Evolutionary conservation across 2,797 vertebrate species (phyloP).

Genomic region (Hypotaenidia okinawae): DNA sequence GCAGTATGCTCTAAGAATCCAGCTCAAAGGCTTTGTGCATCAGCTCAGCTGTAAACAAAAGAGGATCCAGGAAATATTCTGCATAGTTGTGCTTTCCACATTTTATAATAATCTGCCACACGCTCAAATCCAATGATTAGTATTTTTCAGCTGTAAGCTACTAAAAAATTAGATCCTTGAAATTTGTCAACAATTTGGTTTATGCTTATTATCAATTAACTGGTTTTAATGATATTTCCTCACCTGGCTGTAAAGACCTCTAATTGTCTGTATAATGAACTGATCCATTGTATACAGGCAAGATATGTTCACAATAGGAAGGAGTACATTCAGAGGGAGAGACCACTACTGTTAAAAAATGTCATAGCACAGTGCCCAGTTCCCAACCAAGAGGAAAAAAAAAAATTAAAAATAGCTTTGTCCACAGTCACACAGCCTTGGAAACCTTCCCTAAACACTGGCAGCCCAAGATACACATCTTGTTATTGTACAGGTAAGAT

Average conservation of each 20-base stretch:
- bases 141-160: background rate
- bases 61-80: background rate
- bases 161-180: background rate
- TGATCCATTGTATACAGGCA: background rate
- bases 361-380: background rate
- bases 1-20: conserved; percentile 62
- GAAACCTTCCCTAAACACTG: background rate
- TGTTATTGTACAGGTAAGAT: background rate
- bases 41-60: conserved; percentile 67
- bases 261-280: conserved; percentile 29
- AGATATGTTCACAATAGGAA: background rate
- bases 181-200: background rate
- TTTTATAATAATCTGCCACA: conserved; percentile 29
- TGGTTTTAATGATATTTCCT: background rate
- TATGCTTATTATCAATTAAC: background rate
- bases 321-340: background rate
- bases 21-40: conserved; percentile 57
- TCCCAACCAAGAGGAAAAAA: background rate
- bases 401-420: background rate
- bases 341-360: background rate
- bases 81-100: conserved; percentile 1
- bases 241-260: background rate
- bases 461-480: background rate
- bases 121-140: background rate
- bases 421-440: background rate